Base-by-base conservation (phyloP, 1,140 invertebrate species). In the Oppia nitens region DNA sequence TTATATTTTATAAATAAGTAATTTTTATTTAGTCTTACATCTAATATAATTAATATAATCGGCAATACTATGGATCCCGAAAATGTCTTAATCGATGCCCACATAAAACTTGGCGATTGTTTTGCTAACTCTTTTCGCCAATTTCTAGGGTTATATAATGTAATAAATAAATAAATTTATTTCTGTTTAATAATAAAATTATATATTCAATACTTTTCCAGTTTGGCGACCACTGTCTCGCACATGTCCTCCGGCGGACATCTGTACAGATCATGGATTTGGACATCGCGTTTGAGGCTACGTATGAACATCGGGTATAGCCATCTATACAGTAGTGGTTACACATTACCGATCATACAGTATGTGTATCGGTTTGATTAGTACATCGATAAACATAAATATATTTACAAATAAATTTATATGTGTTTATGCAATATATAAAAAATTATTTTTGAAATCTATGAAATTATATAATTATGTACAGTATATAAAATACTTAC, bases 251-350 rank as follows among this genome's bases (percentile, higher is more conserved):
- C 45, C 26, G 61, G 12, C 14, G 59, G 21, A 49, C 54, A 61
- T 6, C 47, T 6, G 45, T 26, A 60, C 21, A 60, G 25, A 48
- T 60, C 59, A 11, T 60, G 12, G 20, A 60, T 26, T 61, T 61
- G 24, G 9, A 60, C 9, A 24, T 47, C 57, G n/a, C 59, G 59
- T 28, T 61, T 59, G 28, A 26, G 9, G 14, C 59, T 58, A 49
- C 47, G 24, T 11, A 45, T 63, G 20, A 45, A 61, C 21, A 60
- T 17, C 14, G 57, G 14, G 26, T 24, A 61, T 29, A 40, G 4
- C 59, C 59, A 60, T 40, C 55, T 57, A 56, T 3, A 24, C 23
- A 52, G 2, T 50, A n/a, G n/a, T n/a, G n/a, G n/a, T n/a, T n/a
- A n/a, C n/a, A n/a, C n/a, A n/a, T n/a, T n/a, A n/a, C n/a, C n/a